Conservation (phyloP, 1,140 invertebrate genomes). For the Cotesia vestalis region DNA sequence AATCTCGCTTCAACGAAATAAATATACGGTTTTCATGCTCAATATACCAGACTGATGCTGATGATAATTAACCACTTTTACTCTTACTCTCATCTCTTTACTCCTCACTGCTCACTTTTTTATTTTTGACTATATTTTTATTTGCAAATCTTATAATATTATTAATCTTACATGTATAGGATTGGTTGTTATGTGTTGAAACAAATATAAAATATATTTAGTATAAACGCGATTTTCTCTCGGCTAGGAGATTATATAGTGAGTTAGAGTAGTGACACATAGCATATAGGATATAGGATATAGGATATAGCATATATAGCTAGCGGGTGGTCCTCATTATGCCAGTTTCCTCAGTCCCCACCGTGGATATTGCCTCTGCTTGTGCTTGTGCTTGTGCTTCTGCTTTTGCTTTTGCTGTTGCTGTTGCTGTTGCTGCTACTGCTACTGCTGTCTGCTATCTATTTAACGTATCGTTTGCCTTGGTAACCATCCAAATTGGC, state of each 20-base stretch:
- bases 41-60: conserved; percentile 57
- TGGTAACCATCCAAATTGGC: conserved; percentile 67
- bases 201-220: no score
- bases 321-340: conserved; percentile 67
- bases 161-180: no score
- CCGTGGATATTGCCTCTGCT: conserved; percentile 12
- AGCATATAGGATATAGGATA: conserved; percentile 31
- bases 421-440: no score
- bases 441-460: conserved; percentile 59
- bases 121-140: no score
- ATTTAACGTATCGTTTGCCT: conserved; percentile 67
- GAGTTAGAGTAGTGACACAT: no score
- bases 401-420: no score
- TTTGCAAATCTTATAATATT: no score
- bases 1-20: conserved; percentile 59
- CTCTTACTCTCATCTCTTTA: background rate
- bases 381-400: no score
- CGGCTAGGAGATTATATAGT: no score
- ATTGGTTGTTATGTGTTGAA: no score
- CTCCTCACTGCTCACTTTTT: background rate
- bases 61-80: conserved; percentile 61
- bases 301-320: conserved; percentile 43
- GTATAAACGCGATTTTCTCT: background rate
- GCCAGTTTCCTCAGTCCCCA: conserved; percentile 52
- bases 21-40: conserved; percentile 63